These are phyloP conservation scores for Ciona savignyi DNA, from an alignment of 23 tunicate genomes.

Conservation along the genomic window DNA sequence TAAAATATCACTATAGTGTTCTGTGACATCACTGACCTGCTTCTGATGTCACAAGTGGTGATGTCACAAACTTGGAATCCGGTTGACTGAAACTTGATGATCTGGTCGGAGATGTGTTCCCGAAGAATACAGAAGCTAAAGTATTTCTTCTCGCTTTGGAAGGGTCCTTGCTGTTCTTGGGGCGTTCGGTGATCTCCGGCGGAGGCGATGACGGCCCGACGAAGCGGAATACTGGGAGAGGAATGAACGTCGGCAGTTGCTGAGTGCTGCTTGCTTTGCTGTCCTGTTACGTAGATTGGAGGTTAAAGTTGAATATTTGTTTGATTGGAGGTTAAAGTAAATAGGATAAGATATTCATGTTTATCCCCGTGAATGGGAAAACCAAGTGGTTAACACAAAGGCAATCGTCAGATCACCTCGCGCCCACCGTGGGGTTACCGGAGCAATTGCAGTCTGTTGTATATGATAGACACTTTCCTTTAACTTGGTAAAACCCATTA, in stretches of 20 bases:
- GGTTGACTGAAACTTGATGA: background rate
- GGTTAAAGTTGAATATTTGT: too few relatives aligned
- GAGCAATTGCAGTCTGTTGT: too few relatives aligned
- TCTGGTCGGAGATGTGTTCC: background rate
- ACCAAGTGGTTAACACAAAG: too few relatives aligned
- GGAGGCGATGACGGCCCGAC: slow-evolving; percentile 5
- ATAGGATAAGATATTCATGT: too few relatives aligned
- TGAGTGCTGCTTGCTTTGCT: background rate
- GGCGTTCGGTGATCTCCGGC: background rate
- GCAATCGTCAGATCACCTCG: too few relatives aligned
- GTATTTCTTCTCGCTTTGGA: slow-evolving; percentile 8
- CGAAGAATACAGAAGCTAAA: slow-evolving; percentile 8
- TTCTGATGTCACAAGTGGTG: background rate
- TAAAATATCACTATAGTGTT: too few relatives aligned
- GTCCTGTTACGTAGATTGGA: too few relatives aligned
- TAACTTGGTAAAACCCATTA: too few relatives aligned
- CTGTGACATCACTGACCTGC: background rate
- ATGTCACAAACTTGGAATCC: background rate
- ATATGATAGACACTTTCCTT: too few relatives aligned
- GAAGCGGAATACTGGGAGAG: slow-evolving; percentile 23
- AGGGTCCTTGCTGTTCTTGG: background rate
- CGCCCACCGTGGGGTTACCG: too few relatives aligned
- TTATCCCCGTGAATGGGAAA: too few relatives aligned
- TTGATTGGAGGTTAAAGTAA: too few relatives aligned
- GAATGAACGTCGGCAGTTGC: slow-evolving; percentile 22